Evolutionary conservation across 2,797 vertebrate species (phyloP), one percentile per base, ranked within the genome.

Genomic region (Propithecus deckenii): DNA sequence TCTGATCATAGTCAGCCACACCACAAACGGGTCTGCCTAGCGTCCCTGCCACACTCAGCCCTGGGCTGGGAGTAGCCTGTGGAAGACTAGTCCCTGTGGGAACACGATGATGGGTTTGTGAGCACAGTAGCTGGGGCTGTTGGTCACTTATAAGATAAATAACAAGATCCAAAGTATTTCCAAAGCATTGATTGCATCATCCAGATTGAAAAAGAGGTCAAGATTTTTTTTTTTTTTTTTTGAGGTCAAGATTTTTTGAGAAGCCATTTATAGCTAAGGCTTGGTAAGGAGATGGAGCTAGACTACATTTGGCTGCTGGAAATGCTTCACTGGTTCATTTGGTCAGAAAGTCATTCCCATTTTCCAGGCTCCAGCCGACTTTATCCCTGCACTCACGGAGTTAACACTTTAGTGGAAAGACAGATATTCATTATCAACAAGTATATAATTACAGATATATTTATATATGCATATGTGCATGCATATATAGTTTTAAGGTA

Each of bases 141-240:
- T 61, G 30, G 67, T 76, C 74, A 67, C n/a, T 50, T 75, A 52
- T 28, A 20, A 92, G 30, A 65, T 57, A 84, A 96, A 92, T 65
- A 92, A 92, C 52, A 91, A 75, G 69, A 95, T 69, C 46, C 11
- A 91, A 95, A 74, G 30, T 74, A 41, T 41, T 86, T 59, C 63
- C 94, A 92, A 81, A 96, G 48, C 23, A 18, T 46, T 84, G 17
- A 14, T 46, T 84, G 13, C 38, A 41, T 86, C 75, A 78, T 52
- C 61, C 30, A 74, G 28, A 43, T 67, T 57, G 35, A 67, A 87
- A 78, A 50, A 85, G 32, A 71, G 50, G 50, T 86, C 74, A 69
- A 55, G 23, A 46, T 7, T 86, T 93, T 69, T 63, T 74, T 86
- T 93, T 74, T 86, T 74, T 86, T 93, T 69, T 63, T 74, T 38